Base-by-base conservation (phyloP, 1,140 invertebrate species). In the Atta texana region DNA sequence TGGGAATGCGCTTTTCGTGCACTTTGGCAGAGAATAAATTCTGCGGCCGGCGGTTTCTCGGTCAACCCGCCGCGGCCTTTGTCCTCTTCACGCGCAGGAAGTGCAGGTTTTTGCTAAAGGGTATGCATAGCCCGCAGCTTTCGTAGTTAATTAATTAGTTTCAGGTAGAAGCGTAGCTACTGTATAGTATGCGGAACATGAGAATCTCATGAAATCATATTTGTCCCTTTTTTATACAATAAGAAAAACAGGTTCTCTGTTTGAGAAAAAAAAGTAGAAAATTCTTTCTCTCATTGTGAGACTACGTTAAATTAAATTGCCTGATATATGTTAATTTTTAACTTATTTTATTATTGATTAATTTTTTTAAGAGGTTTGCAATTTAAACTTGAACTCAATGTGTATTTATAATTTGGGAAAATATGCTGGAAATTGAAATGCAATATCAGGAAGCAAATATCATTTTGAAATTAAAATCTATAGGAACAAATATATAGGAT, bases 71-170 rank as follows among this genome's bases (percentile, higher is more conserved):
- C 63, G 39, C 39, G 24, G 61, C 80, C 69, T 84, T 84, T 84
- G 80, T 84, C 55, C 80, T 74, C 55, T 49, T 84, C 55, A 28
- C 80, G 69, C 78, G 80, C 53, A 39, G 39, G 16, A 82, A 59
- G 53, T 72, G 63, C 39, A 74, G 24, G 68, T 84, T 84, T 84
- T 84, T 84, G 55, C 55, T 74, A 84, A 84, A 84, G 39, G 39
- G 39, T 39, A 31, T 51, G 39, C 51, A 28, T 34, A 84, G 39
- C 39, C 39, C 28, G 39, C 39, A 61, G 80, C 39, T 61, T 84
- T 84, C 55, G 55, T 55, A 74, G 80, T 74, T 75, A 84, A 84
- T 84, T 84, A 84, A 84, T 84, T 84, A 84, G 80, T 34, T 49
- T 4, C 16, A 24, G 49, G 31, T 31, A 69, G 64, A 55, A 81